A percentile compares a stretch with the other conserved stretches of the same genome.
Conservation (phyloP, 2,797 vertebrate genomes). For the Acanthornis magna region DNA sequence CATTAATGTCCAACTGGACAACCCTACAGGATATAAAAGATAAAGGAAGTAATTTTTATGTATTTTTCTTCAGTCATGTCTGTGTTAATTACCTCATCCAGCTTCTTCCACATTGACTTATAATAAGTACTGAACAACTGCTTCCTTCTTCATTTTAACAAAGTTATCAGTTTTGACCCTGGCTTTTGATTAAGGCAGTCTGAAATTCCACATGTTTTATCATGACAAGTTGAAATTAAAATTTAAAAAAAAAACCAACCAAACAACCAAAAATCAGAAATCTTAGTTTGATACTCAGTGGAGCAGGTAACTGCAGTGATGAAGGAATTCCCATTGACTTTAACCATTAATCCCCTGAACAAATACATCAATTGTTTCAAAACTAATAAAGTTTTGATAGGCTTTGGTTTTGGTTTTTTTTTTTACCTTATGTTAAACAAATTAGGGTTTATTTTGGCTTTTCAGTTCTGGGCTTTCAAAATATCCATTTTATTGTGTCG, state of each 20-base stretch:
- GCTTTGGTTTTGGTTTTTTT: background rate
- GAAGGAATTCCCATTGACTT: background rate
- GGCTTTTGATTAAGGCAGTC: background rate
- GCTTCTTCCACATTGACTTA: background rate
- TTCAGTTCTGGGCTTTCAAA: background rate
- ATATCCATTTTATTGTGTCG: background rate
- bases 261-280: background rate
- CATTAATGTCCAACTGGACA: rapidly evolving
- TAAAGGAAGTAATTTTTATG: background rate
- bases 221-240: background rate
- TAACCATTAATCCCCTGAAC: background rate
- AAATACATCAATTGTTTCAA: background rate
- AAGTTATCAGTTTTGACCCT: background rate
- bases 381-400: background rate
- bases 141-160: background rate
- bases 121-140: background rate
- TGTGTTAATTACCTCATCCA: background rate
- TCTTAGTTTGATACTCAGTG: background rate
- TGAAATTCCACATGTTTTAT: background rate
- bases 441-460: background rate
- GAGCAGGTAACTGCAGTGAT: background rate
- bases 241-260: no score
- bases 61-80: background rate
- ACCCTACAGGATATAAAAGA: background rate
- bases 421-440: background rate